Base-by-base conservation (phyloP, 2,797 vertebrate species). In the Chrysocyon brachyurus region DNA sequence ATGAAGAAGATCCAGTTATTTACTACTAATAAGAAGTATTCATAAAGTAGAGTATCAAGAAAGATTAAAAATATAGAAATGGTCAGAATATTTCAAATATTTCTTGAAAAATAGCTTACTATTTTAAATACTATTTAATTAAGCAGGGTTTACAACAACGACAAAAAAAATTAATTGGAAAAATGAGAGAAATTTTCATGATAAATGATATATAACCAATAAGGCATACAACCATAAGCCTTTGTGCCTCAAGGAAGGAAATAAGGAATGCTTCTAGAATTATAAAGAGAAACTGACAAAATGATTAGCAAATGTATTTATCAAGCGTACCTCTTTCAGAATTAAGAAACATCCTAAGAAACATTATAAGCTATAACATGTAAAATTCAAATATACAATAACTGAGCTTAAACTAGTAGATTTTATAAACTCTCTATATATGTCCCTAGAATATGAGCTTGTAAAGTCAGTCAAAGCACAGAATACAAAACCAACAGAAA, bases 1-100 rank as follows among this genome's bases (percentile, higher is more conserved):
- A 64, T 73, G 83, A 87, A 91, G 81, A 87, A 90, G 64, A 87
- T 86, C 9, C 56, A 87, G 49, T 15, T 64, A 64, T 72, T 73
- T 64, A 81, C 31, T 33, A 54, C 21, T 72, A 46, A 86, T 61
- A 46, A 63, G 46, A 72, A 72, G 26, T 54, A 87, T 59, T 72
- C 56, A 14, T 72, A 57, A 87, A 72, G 22, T 0, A 1, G 49
- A 87, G 33, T 57, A 9, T 52, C 46, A 64, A 57, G 17, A 61
- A 81, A 87, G 56, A 64, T 84, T 16, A 63, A 79, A 94, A 73
- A 63, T 82, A 24, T 15, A 49, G 12, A 21, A 73, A n/a, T 56
- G 33, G 28, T 75, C n/a, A 75, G 4, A 28, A 89, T 64, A 89
- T 83, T 83, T 64, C 86, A 82, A 81, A 63, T 19, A 94, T 46